Conservation (phyloP, 2,113 vertebrate genomes). For the Rostratula benghalensis region DNA sequence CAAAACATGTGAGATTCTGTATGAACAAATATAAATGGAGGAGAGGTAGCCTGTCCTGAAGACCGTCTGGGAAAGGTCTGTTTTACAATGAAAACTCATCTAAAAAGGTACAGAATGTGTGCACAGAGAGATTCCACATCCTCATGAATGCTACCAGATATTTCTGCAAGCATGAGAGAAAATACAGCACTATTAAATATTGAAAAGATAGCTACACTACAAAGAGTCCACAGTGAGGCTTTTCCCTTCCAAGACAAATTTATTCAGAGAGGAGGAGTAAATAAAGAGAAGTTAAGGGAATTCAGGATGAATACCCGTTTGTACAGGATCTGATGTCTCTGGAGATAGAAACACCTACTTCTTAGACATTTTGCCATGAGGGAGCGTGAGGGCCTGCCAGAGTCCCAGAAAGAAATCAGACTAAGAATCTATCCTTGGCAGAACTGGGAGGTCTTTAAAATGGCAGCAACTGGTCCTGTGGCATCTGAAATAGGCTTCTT, state of each 20-base stretch:
- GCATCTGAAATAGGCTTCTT: background rate
- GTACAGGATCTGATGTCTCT: background rate
- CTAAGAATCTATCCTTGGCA: background rate
- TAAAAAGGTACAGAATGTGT: background rate
- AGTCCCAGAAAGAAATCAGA: background rate
- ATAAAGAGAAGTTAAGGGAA: background rate
- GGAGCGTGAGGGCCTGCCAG: background rate
- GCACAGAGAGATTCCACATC: background rate
- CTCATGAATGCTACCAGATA: background rate
- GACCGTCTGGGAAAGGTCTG: background rate
- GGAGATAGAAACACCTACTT: background rate
- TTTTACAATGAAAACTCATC: background rate
- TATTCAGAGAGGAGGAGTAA: background rate
- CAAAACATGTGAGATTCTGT: background rate
- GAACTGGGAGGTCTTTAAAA: background rate
- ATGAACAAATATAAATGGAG: background rate
- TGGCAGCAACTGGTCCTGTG: background rate
- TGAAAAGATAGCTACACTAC: background rate
- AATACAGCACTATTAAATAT: background rate
- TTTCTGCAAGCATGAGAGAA: background rate
- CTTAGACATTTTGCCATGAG: background rate
- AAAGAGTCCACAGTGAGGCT: background rate
- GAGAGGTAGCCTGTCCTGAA: background rate
- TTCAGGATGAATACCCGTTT: background rate
- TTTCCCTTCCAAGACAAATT: background rate